phyloP scores from a whole-genome alignment of 2,113 vertebrate species.

The Microtus pennsylvanicus region DNA sequence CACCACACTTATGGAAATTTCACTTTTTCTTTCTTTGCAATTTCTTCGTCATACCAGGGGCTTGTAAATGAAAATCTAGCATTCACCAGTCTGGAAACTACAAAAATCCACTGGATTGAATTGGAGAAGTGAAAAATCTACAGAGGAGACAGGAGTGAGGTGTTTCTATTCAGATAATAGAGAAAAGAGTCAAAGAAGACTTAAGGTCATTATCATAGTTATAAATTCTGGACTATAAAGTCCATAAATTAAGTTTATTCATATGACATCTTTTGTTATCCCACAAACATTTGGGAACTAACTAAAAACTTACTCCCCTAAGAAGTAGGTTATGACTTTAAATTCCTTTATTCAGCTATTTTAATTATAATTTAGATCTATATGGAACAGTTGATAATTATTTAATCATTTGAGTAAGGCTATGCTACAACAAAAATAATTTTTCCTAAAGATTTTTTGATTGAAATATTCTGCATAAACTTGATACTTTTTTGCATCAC shows the following conservation, averaged over 20 bases:
- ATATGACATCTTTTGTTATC: background rate
- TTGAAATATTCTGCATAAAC: background rate
- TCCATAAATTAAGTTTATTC: background rate
- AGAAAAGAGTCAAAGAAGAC: background rate
- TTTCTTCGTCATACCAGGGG: background rate
- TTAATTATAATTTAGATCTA: conserved; percentile 41
- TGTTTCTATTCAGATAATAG: conserved; percentile 34
- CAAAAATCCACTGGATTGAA: background rate
- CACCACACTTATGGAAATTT: conserved; percentile 25
- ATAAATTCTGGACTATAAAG: background rate
- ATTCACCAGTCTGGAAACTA: conserved; percentile 36
- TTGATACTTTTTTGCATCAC: background rate
- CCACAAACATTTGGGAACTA: background rate
- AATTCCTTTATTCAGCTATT: background rate
- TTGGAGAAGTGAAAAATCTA: background rate
- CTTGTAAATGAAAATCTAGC: conserved; percentile 40
- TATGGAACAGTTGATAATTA: conserved; percentile 17
- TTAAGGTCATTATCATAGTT: background rate
- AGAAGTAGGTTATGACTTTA: background rate
- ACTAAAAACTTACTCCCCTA: background rate
- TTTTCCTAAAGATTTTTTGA: conserved; percentile 18
- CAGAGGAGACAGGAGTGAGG: background rate
- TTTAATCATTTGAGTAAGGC: background rate
- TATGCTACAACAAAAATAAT: background rate
- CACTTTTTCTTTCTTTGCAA: background rate